phyloP scores from a whole-genome alignment of 2,888 invertebrate species.

The Hedya salicella region DNA sequence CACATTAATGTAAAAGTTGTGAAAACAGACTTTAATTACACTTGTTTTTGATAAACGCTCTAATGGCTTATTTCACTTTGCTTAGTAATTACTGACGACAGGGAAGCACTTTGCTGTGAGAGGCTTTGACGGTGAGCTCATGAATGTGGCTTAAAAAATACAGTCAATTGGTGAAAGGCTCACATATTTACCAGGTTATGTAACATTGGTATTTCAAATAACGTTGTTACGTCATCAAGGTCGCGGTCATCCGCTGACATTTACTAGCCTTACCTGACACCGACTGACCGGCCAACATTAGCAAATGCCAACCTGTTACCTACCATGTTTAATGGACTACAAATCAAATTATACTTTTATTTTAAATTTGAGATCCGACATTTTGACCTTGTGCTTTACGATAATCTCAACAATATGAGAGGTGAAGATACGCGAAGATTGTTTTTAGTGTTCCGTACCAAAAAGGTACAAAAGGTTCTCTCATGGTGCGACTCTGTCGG shows the following conservation, averaged over 20 bases:
- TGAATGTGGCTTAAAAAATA: too few species aligned
- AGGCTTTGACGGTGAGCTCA: too few species aligned
- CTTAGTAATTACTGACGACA: too few species aligned
- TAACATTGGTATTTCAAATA: conserved; percentile 72
- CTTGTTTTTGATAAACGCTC: too few species aligned
- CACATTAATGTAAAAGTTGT: too few species aligned
- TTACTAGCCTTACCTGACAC: conserved; percentile 62
- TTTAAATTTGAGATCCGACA: background rate
- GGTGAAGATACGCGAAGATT: background rate
- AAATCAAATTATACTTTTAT: conserved; percentile 26
- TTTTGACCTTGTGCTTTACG: conserved; percentile 6
- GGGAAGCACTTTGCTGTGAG: too few species aligned
- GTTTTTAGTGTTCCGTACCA: too few species aligned
- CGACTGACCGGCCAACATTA: conserved; percentile 71
- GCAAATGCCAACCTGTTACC: conserved; percentile 54
- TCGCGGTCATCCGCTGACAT: conserved; percentile 77
- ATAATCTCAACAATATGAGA: background rate
- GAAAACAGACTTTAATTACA: too few species aligned
- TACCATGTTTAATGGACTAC: conserved; percentile 18
- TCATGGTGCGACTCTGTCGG: too few species aligned
- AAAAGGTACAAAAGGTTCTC: background rate
- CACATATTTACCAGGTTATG: conserved; percentile 58
- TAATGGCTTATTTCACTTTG: too few species aligned
- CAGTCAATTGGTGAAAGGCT: conserved; percentile 46
- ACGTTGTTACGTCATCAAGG: conserved; percentile 77